Evolutionary conservation across 2,113 vertebrate genomes (phyloP).

Genomic region (Corythornis madagascariensis): DNA sequence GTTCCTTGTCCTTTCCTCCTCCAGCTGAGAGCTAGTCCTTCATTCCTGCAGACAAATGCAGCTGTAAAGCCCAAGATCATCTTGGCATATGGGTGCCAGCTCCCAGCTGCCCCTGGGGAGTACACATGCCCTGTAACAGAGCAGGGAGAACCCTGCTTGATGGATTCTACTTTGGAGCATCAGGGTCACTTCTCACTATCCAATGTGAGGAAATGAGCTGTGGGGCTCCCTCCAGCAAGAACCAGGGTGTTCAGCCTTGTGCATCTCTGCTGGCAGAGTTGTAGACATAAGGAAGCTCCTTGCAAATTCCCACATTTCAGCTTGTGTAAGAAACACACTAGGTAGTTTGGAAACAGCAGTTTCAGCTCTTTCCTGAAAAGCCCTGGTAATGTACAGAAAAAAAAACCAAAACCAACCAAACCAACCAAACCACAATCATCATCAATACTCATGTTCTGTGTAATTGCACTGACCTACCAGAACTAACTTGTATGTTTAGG

Average conservation of each 20-base stretch:
- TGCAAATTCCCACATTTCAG: not conserved
- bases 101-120: no score
- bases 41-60: accelerated
- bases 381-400: not conserved
- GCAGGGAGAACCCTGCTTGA: not conserved
- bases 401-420: not conserved
- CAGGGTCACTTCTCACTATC: not conserved
- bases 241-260: not conserved
- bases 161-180: not conserved
- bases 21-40: not conserved
- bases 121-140: accelerated
- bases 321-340: not conserved
- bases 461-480: not conserved
- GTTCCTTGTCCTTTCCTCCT: not conserved
- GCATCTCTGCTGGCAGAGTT: not conserved
- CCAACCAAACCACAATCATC: not conserved
- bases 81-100: not conserved
- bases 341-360: not conserved
- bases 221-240: not conserved
- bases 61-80: not conserved
- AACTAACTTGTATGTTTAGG: not conserved
- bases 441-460: not conserved
- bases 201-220: accelerated
- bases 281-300: not conserved
- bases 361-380: constrained; percentile 1